Conservation (phyloP, 37 sponge, comb jelly and placozoan species). For the Aplysina aerophoba region DNA sequence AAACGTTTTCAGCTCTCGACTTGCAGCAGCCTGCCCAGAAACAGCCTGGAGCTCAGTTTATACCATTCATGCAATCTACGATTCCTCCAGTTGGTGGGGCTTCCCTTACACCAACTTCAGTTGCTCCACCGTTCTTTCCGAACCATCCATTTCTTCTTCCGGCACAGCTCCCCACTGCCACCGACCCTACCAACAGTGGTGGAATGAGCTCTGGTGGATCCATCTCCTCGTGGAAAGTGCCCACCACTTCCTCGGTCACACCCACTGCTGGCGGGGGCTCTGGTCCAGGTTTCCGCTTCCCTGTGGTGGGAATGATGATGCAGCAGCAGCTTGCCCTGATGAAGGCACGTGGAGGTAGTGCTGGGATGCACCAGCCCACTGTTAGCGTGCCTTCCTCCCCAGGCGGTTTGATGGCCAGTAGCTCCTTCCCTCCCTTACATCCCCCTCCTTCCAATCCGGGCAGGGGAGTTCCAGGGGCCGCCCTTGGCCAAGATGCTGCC, state of each 20-base stretch:
- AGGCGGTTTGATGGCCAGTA: no score
- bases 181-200: no score
- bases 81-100: not conserved
- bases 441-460: not conserved
- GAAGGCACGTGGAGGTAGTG: not conserved
- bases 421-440: no score
- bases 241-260: no score
- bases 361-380: not conserved
- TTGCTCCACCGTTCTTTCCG: no score
- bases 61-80: not conserved
- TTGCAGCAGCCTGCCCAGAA: conserved; percentile 18
- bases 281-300: no score
- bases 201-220: no score
- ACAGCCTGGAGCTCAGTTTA: not conserved
- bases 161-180: no score
- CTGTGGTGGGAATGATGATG: no score
- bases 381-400: not conserved
- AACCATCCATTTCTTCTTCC: no score
- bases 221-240: no score
- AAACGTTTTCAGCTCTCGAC: conserved; percentile 26
- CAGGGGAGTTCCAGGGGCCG: not conserved
- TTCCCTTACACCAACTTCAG: not conserved
- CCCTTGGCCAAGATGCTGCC: not conserved
- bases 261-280: no score
- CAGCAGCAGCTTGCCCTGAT: conserved; percentile 9